phyloP scores from a whole-genome alignment of 2,797 vertebrate species.

The Protonibea diacanthus region DNA sequence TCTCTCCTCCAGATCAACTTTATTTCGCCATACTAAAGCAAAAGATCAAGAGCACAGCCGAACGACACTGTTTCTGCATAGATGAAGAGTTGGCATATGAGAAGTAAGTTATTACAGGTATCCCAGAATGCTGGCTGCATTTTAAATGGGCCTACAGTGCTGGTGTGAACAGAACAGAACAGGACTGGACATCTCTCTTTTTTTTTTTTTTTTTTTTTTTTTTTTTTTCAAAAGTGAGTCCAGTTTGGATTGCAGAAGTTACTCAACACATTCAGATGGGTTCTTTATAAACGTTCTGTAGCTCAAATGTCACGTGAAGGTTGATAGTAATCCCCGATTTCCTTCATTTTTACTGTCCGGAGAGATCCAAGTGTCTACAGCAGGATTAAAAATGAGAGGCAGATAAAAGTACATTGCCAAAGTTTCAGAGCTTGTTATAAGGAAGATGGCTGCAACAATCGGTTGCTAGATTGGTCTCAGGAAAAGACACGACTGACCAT shows the following conservation, averaged over 20 bases:
- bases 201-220: too few relatives aligned
- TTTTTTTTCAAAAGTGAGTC: neutral
- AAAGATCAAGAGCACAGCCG: conserved; percentile 92
- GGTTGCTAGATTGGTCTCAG: neutral
- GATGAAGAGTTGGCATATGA: conserved; percentile 98
- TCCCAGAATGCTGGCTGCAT: neutral
- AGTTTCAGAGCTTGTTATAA: neutral
- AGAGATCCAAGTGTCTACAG: neutral
- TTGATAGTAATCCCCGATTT: neutral
- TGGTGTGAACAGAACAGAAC: neutral
- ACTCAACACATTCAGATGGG: neutral
- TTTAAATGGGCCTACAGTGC: neutral
- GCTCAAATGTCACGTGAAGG: neutral
- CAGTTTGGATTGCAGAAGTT: neutral
- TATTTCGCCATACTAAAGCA: conserved; percentile 95
- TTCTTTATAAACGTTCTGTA: neutral
- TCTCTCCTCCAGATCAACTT: conserved; percentile 92
- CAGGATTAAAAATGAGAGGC: neutral
- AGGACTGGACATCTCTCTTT: neutral
- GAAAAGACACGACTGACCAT: conserved; percentile 26
- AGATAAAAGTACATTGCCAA: neutral
- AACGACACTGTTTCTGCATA: conserved; percentile 95
- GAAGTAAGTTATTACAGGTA: conserved; percentile 88
- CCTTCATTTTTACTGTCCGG: neutral
- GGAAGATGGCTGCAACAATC: neutral